A percentile compares a stretch with the other conserved stretches of the same genome.
phyloP scores from a whole-genome alignment of 2,888 invertebrate species.

The Phaonia tiefii region DNA sequence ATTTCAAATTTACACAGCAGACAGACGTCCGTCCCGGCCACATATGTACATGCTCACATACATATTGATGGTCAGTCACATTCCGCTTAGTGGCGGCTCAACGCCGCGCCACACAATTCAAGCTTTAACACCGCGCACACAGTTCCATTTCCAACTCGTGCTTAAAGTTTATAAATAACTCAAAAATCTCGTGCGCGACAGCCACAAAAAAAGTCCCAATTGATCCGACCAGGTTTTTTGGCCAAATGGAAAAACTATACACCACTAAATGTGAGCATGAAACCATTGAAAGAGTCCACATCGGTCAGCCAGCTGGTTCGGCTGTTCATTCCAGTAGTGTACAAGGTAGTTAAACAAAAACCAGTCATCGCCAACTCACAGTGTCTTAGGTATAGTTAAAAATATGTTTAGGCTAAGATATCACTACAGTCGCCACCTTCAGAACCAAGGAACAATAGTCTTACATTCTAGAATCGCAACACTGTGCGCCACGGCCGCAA shows the following conservation, averaged over 20 bases:
- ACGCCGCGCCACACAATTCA: too few relatives aligned
- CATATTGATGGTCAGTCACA: not conserved
- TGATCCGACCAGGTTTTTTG: not conserved
- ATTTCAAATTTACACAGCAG: not conserved
- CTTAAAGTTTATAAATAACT: constrained; percentile 60
- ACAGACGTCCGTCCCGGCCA: not conserved
- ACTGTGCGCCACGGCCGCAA: not conserved
- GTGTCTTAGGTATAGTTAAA: too few relatives aligned
- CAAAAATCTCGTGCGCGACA: constrained; percentile 59
- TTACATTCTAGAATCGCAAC: too few relatives aligned
- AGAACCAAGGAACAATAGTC: too few relatives aligned
- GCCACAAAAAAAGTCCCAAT: not conserved
- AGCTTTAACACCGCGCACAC: too few relatives aligned
- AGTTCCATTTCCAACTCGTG: constrained; percentile 37
- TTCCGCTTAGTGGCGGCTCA: too few relatives aligned
- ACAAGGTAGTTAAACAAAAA: too few relatives aligned
- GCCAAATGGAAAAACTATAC: constrained; percentile 10
- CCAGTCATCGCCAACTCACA: too few relatives aligned
- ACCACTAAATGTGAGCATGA: too few relatives aligned
- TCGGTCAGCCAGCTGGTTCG: not conserved
- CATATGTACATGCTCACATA: not conserved
- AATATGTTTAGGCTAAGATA: too few relatives aligned
- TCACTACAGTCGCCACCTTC: too few relatives aligned
- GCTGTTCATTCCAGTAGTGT: too few relatives aligned
- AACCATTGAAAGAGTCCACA: not conserved